Evolutionary conservation across 2,797 vertebrate genomes (phyloP), one percentile per base, ranked within the genome.

Genomic region (Falco columbarius): DNA sequence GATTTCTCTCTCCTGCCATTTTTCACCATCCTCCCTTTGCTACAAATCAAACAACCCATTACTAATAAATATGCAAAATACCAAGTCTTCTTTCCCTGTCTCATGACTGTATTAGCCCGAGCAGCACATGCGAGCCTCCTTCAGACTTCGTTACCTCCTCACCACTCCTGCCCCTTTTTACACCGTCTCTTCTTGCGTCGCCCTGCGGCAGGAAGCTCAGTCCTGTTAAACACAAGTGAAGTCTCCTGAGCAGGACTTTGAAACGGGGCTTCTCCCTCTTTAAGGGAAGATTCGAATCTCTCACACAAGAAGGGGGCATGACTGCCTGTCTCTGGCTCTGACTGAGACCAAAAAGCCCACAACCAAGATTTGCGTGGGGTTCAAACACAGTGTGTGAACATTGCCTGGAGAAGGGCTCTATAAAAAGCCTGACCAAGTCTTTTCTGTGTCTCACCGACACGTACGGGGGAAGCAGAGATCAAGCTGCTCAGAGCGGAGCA

Each of bases 351-450:
- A 74, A 89, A 59, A 32, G 3, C 14, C 14, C 62, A 52, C 17
- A 79, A 2, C 0, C 0, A 1, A 58, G 32, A 17, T 38, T 54
- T 66, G 22, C 23, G 21, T 8, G 9, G 34, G 5, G 14, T 66
- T 17, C 55, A 70, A 76, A 85, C 5, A 51, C 6, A 75, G 17
- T 3, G 4, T 65, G 30, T 75, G 68, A 47, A 47, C 30, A 7
- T 6, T 52, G n/a, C 9, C 46, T 66, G 63, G 9, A 36, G 32
- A 89, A 89, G 36, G 12, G 74, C 8, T 7, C 19, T n/a, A 10
- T 10, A 30, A 46, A 63, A 81, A 86, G 7, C 38, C 44, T 10
- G 18, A 38, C 5, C 7, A 3, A 14, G 7, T 27, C 12, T 67
- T 75, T 81, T 42, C 73, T 71, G 11, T 47, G 30, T 30, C 40